Conservation (phyloP, 2,797 vertebrate genomes). For the Coregonus ussuriensis region DNA sequence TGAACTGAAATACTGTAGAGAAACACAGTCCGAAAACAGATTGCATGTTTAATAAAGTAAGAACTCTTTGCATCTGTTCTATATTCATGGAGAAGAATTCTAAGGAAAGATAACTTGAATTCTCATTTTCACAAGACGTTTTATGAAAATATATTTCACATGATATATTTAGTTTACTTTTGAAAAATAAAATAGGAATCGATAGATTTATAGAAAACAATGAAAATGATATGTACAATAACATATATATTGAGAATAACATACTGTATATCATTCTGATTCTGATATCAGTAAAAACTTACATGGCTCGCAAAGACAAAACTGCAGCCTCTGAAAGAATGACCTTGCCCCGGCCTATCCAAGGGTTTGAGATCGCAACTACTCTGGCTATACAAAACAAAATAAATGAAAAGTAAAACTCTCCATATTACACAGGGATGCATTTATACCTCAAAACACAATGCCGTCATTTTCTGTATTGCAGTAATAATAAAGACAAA, state of each 20-base stretch:
- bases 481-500: neutral
- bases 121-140: too few species aligned
- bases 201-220: too few species aligned
- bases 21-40: neutral
- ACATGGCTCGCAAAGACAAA: conserved; percentile 51
- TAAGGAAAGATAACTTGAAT: too few species aligned
- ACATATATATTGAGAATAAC: too few species aligned
- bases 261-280: too few species aligned
- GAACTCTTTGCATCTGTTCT: neutral
- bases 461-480: neutral
- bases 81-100: neutral
- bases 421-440: neutral
- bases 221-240: neutral
- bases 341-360: neutral
- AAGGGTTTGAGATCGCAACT: conserved; percentile 55
- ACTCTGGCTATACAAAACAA: conserved; percentile 17
- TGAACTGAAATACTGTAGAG: conserved; percentile 27
- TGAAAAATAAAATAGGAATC: too few species aligned
- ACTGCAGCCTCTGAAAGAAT: conserved; percentile 54
- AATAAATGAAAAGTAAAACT: neutral
- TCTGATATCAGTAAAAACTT: conserved; percentile 23
- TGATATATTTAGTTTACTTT: too few species aligned
- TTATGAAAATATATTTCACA: too few species aligned
- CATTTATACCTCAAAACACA: neutral
- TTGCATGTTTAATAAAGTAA: neutral